Evolutionary conservation across 2,888 invertebrate species (phyloP).

Genomic region (Schizaphis graminum): DNA sequence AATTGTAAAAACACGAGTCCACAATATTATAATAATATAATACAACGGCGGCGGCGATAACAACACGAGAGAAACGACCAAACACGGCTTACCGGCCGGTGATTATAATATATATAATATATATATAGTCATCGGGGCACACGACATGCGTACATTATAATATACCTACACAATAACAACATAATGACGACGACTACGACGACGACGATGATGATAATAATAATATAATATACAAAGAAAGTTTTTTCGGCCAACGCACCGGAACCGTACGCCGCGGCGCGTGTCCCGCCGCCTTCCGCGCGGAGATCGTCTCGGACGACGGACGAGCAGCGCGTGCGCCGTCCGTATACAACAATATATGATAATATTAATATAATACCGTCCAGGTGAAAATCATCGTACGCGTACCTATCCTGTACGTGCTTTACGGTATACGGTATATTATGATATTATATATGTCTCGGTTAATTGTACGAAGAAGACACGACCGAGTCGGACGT

Average conservation of each 20-base stretch:
- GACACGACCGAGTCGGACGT: not conserved
- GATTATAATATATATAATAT: too few relatives aligned
- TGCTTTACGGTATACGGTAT: not conserved
- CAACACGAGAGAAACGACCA: not conserved
- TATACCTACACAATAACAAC: conserved; percentile 14
- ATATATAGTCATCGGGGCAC: conserved; percentile 18
- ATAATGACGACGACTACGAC: not conserved
- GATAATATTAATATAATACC: not conserved
- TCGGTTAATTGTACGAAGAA: not conserved
- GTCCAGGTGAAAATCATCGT: not conserved
- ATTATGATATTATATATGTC: too few relatives aligned
- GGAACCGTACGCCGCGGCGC: conserved; percentile 62
- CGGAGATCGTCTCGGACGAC: conserved; percentile 42
- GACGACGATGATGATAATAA: not conserved
- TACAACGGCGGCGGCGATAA: not conserved
- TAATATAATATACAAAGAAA: not conserved
- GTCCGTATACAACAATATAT: not conserved
- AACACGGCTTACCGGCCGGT: conserved; percentile 19
- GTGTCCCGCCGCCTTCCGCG: conserved; percentile 38
- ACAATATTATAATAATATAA: not conserved
- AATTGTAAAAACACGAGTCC: conserved; percentile 39
- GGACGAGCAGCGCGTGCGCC: not conserved
- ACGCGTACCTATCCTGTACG: not conserved
- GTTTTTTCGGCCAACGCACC: conserved; percentile 55
- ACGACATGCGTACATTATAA: conserved; percentile 25